A percentile compares a stretch with the other conserved stretches of the same genome.
These are phyloP conservation scores for Leptopterna dolabrata DNA, from an alignment of 2,888 invertebrate genomes.

Conservation along the genomic window DNA sequence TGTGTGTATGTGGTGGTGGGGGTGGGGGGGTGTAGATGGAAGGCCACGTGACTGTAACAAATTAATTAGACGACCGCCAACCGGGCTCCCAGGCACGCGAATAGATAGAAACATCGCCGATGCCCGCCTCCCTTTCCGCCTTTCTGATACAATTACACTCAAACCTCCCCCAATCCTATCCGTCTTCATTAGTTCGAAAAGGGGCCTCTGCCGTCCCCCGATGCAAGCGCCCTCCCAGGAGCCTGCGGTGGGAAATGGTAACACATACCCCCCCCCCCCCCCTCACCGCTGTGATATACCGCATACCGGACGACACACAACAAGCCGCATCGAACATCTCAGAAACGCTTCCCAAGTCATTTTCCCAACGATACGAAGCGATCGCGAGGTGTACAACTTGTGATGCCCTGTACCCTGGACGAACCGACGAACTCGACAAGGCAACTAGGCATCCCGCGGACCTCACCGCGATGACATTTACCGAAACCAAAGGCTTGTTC, in stretches of 20 bases:
- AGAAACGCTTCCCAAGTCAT: neutral
- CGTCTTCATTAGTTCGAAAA: slow-evolving; percentile 14
- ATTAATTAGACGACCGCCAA: slow-evolving; percentile 12
- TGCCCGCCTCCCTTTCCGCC: neutral
- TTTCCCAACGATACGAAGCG: neutral
- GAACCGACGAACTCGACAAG: too few species aligned
- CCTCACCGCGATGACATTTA: neutral
- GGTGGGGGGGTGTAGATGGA: neutral
- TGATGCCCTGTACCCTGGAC: neutral
- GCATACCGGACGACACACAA: neutral
- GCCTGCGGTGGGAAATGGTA: neutral
- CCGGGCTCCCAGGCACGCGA: neutral
- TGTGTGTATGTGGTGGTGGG: neutral
- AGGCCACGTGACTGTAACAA: slow-evolving; percentile 17
- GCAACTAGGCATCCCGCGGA: too few species aligned
- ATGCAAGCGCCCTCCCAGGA: neutral
- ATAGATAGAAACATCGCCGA: slow-evolving; percentile 1
- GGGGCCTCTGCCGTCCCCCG: too few species aligned
- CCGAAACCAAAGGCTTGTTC: neutral
- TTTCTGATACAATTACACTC: slow-evolving; percentile 29
- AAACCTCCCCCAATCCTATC: neutral
- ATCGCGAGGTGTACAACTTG: too few species aligned
- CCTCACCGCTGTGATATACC: neutral
- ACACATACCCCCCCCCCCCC: neutral
- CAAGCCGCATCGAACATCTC: neutral